Conservation (phyloP, 2,888 invertebrate species). For the Pasiphila rectangulata region DNA sequence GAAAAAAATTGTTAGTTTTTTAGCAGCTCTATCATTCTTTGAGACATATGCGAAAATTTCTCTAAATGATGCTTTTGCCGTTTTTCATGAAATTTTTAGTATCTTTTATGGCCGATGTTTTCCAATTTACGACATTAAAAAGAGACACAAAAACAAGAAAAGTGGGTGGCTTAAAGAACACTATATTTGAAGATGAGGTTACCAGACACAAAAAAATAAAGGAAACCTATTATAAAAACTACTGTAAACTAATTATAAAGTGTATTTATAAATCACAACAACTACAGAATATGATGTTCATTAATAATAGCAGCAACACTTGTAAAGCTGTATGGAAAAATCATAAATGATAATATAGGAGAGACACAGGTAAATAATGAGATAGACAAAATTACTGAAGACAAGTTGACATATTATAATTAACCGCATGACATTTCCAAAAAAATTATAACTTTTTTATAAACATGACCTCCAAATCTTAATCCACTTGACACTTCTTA, state of each 20-base stretch:
- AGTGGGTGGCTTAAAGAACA: background rate
- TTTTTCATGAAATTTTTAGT: background rate
- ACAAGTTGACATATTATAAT: background rate
- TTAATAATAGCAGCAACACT: background rate
- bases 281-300: background rate
- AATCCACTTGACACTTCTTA: background rate
- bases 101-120: background rate
- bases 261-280: background rate
- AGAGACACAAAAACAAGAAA: background rate
- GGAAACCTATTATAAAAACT: background rate
- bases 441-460: background rate
- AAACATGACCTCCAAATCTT: background rate
- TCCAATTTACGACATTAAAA: background rate
- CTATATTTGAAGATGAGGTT: too few relatives aligned
- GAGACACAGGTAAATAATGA: background rate
- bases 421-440: background rate
- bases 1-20: background rate
- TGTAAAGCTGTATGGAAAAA: slow-evolving; percentile 1
- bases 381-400: background rate
- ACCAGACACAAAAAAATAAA: background rate
- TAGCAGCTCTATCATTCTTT: background rate
- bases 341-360: background rate
- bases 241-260: background rate
- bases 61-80: background rate
- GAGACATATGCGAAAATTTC: background rate